Conservation (phyloP, 1,140 invertebrate species). For the Polyergus mexicanus region DNA sequence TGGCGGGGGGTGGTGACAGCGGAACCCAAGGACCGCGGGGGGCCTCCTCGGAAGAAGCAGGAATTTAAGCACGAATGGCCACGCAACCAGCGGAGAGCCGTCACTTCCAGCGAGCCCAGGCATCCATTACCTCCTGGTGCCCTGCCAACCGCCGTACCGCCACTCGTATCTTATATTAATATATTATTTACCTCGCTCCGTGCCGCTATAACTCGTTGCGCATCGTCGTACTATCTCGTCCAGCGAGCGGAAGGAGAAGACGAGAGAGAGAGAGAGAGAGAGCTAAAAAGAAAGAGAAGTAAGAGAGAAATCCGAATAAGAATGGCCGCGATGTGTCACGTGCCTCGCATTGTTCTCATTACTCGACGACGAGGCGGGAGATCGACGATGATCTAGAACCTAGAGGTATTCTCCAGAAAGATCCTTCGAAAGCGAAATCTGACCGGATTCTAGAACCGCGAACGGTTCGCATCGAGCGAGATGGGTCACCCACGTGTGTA, state of each 20-base stretch:
- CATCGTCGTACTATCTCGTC: constrained; percentile 59
- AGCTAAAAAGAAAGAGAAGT: no score
- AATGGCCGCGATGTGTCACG: constrained; percentile 83
- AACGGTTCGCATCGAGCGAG: constrained; percentile 5
- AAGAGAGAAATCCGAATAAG: constrained; percentile 74
- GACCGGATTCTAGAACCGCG: constrained; percentile 63
- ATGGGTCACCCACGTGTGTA: background rate
- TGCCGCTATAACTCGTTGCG: constrained; percentile 80
- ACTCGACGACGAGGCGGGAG: constrained; percentile 76
- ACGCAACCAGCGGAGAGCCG: constrained; percentile 85
- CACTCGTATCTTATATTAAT: constrained; percentile 85
- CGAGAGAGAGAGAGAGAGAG: constrained; percentile 28
- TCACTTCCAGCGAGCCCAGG: constrained; percentile 83
- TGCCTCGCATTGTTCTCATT: constrained; percentile 86
- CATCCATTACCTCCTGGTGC: constrained; percentile 87
- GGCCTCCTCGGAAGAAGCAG: constrained; percentile 82
- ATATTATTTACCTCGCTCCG: constrained; percentile 84
- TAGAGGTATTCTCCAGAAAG: background rate
- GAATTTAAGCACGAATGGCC: constrained; percentile 86
- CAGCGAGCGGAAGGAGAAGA: background rate
- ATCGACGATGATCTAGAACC: constrained; percentile 71
- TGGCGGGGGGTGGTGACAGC: constrained; percentile 85
- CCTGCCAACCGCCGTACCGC: constrained; percentile 82
- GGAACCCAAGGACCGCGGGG: constrained; percentile 81
- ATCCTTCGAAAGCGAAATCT: constrained; percentile 16